Evolutionary conservation across 53 echinoderm and acorn worm species (phyloP), one percentile per base, ranked within the genome.

Genomic region (Antedon mediterranea): DNA sequence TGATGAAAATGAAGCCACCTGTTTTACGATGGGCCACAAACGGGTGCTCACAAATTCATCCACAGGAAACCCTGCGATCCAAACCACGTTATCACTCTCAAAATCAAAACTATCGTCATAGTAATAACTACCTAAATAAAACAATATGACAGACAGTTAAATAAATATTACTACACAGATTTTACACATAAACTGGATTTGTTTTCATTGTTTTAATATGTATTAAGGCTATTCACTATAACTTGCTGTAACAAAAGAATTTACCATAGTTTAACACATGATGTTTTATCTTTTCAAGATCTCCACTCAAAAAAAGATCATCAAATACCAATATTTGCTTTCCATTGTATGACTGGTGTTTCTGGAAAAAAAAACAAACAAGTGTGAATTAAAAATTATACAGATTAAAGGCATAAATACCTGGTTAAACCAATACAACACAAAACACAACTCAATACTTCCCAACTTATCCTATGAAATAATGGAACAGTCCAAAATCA

Each of bases 1-100:
- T 85, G 93, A 85, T 3, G 85, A 85, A 79, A 85, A 90, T 71
- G 72, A 78, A 28, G 89, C 89, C 8, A 93, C 87, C 43, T 83
- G 86, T 79, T 87, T 73, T 14, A 87, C 85, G 30, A 85, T 75
- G 18, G 78, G 73, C 93, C 93, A 93, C 37, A 93, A 28, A 75
- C 79, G 74, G 31, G 85, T 89, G 29, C 84, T 75, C 0, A 79
- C 71, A 28, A 82, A 93, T 73, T 33, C 30, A 28, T 93, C 90
- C 31, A 90, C 87, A 28, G 76, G 27, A 73, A 87, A 87, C 13
- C 76, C 87, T 29, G 93, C 85, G 29, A 93, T 93, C 93, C 93
- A 93, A 77, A 90, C 90, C 4, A 93, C 93, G 31, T 93, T 93
- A 71, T 93, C 93, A 34, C 84, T 85, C 71, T 90, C 93, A 8